A percentile compares a stretch with the other conserved stretches of the same genome.
Evolutionary conservation across 1,140 invertebrate genomes (phyloP).

Genomic region (Drosophila ambigua): DNA sequence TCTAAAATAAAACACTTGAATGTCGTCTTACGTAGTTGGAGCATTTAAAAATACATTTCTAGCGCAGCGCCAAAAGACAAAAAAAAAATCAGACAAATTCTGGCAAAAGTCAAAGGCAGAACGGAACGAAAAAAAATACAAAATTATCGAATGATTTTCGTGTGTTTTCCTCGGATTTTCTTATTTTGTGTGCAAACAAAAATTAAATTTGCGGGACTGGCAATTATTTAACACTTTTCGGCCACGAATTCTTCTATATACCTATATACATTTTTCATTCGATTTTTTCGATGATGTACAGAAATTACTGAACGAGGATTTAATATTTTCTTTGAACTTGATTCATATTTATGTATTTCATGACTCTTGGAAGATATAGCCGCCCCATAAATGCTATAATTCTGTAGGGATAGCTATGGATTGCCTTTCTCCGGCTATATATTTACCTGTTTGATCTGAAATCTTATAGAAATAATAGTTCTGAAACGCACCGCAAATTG

Average conservation of each 20-base stretch:
- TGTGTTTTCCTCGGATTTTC: constrained; percentile 42
- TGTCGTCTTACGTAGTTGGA: constrained; percentile 79
- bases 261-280: constrained; percentile 19
- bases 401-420: neutral
- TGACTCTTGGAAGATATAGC: neutral
- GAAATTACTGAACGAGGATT: constrained; percentile 7
- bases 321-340: constrained; percentile 31
- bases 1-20: constrained; percentile 80
- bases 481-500: neutral
- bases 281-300: constrained; percentile 9
- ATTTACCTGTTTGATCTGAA: no score
- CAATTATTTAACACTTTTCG: constrained; percentile 76
- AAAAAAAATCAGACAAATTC: constrained; percentile 52
- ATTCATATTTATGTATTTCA: constrained; percentile 23
- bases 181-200: constrained; percentile 57
- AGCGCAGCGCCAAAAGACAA: constrained; percentile 59
- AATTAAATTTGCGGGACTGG: constrained; percentile 38
- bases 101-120: constrained; percentile 53
- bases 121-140: constrained; percentile 35
- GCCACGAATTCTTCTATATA: constrained; percentile 15
- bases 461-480: no score
- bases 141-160: constrained; percentile 54
- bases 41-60: constrained; percentile 73
- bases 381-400: constrained; percentile 23
- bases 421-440: no score